A percentile compares a stretch with the other conserved stretches of the same genome.
Evolutionary conservation across 2,888 invertebrate species (phyloP).

Genomic region (Prosapia bicincta): DNA sequence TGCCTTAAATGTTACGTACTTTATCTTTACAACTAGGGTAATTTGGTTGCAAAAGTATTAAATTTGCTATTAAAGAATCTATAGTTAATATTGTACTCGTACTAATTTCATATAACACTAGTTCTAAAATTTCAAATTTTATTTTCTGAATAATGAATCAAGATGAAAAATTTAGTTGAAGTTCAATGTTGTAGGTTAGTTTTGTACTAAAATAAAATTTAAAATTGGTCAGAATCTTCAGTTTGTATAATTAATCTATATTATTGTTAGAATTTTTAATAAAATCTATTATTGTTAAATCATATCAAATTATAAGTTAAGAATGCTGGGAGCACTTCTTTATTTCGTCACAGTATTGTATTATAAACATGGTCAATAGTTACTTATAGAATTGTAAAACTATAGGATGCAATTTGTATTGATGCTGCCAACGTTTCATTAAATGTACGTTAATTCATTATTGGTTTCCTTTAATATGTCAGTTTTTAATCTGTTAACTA

Average conservation of each 20-base stretch:
- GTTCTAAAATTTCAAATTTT: too few species aligned
- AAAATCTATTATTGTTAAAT: neutral
- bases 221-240: neutral
- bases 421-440: constrained; percentile 25
- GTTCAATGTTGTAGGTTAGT: neutral
- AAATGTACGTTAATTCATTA: constrained; percentile 23
- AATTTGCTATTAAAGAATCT: too few species aligned
- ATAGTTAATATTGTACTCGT: too few species aligned
- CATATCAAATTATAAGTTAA: neutral
- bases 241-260: neutral
- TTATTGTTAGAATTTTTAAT: neutral
- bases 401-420: constrained; percentile 20
- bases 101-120: too few species aligned
- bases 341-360: neutral
- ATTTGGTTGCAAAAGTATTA: too few species aligned
- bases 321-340: neutral
- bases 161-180: neutral
- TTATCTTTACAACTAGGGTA: too few species aligned
- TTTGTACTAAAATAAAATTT: neutral
- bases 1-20: neutral
- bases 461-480: too few species aligned
- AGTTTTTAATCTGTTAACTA: too few species aligned
- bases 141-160: too few species aligned
- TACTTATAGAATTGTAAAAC: constrained; percentile 19
- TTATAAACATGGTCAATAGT: constrained; percentile 20